phyloP scores from a whole-genome alignment of 2,888 invertebrate species.

The Acrobasis consociella region DNA sequence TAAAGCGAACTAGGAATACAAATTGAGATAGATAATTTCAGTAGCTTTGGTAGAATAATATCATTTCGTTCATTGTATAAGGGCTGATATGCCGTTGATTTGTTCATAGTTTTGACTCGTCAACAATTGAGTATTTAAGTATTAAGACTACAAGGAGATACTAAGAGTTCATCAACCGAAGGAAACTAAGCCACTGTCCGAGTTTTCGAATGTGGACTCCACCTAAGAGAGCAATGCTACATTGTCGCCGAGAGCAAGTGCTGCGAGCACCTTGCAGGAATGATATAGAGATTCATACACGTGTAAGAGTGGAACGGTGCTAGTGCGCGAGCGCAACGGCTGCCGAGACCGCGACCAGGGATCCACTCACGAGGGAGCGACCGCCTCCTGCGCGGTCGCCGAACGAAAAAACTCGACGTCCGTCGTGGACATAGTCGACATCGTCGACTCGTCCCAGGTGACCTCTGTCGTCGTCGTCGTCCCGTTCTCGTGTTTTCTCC shows the following conservation, averaged over 20 bases:
- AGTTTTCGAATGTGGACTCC: conserved; percentile 45
- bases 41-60: conserved; percentile 80
- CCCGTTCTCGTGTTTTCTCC: conserved; percentile 75
- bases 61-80: conserved; percentile 58
- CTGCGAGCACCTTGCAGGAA: conserved; percentile 46
- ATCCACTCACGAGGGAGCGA: conserved; percentile 77
- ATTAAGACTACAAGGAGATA: conserved; percentile 49
- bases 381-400: conserved; percentile 81
- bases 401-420: conserved; percentile 82
- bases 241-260: conserved; percentile 46
- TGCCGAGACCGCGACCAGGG: conserved; percentile 74
- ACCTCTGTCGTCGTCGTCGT: conserved; percentile 76
- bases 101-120: conserved; percentile 33
- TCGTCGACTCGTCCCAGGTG: conserved; percentile 78
- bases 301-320: conserved; percentile 76
- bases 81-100: conserved; percentile 29
- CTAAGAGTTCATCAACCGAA: conserved; percentile 40
- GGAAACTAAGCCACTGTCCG: conserved; percentile 39
- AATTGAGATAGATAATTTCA: conserved; percentile 80
- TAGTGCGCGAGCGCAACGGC: conserved; percentile 79
- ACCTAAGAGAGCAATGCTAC: conserved; percentile 62
- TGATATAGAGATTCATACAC: conserved; percentile 68
- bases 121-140: conserved; percentile 60
- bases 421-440: conserved; percentile 78
- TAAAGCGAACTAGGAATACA: conserved; percentile 82